phyloP scores from a whole-genome alignment of 2,797 vertebrate genomes.

The Adrianichthys oophorus region DNA sequence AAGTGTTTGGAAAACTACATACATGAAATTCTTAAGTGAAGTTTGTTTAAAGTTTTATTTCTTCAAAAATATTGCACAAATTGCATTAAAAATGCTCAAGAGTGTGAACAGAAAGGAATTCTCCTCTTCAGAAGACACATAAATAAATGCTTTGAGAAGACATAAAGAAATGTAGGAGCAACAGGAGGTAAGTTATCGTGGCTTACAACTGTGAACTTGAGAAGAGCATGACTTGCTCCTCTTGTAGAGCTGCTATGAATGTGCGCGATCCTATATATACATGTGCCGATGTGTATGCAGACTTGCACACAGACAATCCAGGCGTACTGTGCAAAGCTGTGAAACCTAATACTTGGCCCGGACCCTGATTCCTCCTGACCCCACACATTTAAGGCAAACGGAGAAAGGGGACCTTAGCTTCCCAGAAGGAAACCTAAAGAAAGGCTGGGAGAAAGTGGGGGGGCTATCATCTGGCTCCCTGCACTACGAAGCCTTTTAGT shows the following conservation, averaged over 20 bases:
- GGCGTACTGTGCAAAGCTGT: constrained; percentile 56
- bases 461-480: constrained; percentile 77
- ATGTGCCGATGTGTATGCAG: not conserved
- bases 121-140: no score
- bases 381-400: constrained; percentile 56
- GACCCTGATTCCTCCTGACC: constrained; percentile 70
- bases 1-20: not conserved
- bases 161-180: no score
- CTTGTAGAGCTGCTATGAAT: not conserved
- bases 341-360: constrained; percentile 66
- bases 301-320: constrained; percentile 32
- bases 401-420: constrained; percentile 62
- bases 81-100: not conserved
- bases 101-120: not conserved
- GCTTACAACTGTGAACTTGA: no score
- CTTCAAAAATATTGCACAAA: constrained; percentile 2
- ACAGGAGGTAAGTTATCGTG: no score
- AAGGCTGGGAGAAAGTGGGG: constrained; percentile 24
- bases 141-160: not conserved
- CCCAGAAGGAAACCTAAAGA: constrained; percentile 53
- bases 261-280: constrained; percentile 5
- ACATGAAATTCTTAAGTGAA: not conserved
- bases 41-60: not conserved
- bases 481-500: constrained; percentile 66
- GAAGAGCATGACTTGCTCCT: no score